phyloP scores from a whole-genome alignment of 1,140 invertebrate genomes.

The Druon quercuslanigerum region DNA sequence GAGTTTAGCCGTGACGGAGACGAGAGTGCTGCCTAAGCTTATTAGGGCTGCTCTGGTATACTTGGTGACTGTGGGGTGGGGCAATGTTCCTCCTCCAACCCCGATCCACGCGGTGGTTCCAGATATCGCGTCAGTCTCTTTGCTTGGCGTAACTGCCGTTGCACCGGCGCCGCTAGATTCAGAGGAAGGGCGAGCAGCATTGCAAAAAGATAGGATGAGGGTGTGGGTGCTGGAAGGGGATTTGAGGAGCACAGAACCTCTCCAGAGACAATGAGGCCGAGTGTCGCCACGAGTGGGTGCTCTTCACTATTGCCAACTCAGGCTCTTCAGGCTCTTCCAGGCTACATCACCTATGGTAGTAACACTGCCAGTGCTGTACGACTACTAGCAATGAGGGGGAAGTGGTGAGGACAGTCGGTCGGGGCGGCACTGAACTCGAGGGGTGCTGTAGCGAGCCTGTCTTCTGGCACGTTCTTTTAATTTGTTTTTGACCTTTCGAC shows the following conservation, averaged over 20 bases:
- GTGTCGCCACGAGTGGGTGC: slow-evolving; percentile 74
- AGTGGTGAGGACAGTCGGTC: background rate
- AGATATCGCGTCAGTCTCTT: slow-evolving; percentile 1
- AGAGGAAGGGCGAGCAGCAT: slow-evolving; percentile 35
- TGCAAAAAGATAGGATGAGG: slow-evolving; percentile 30
- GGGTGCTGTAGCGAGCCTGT: slow-evolving; percentile 34
- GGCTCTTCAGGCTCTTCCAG: slow-evolving; percentile 70
- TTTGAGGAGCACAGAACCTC: slow-evolving; percentile 65
- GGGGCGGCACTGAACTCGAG: slow-evolving; percentile 38
- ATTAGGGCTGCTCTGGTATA: slow-evolving; percentile 61
- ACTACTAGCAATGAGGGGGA: slow-evolving; percentile 35
- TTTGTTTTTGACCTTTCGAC: slow-evolving; percentile 40
- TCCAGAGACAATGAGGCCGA: slow-evolving; percentile 75
- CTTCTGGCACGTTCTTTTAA: slow-evolving; percentile 49
- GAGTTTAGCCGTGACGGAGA: slow-evolving; percentile 54
- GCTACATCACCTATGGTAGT: slow-evolving; percentile 57
- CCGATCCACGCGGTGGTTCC: background rate
- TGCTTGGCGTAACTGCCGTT: slow-evolving; percentile 3
- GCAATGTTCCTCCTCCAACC: background rate
- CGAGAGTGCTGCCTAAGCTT: slow-evolving; percentile 74
- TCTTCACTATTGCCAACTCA: slow-evolving; percentile 76
- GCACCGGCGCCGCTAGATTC: slow-evolving; percentile 33
- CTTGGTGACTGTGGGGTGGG: slow-evolving; percentile 17
- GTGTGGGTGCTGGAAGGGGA: slow-evolving; percentile 36
- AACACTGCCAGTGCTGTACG: slow-evolving; percentile 57